A percentile compares a stretch with the other conserved stretches of the same genome.
phyloP scores from a whole-genome alignment of 2,888 invertebrate genomes.

The Therioaphis trifolii region DNA sequence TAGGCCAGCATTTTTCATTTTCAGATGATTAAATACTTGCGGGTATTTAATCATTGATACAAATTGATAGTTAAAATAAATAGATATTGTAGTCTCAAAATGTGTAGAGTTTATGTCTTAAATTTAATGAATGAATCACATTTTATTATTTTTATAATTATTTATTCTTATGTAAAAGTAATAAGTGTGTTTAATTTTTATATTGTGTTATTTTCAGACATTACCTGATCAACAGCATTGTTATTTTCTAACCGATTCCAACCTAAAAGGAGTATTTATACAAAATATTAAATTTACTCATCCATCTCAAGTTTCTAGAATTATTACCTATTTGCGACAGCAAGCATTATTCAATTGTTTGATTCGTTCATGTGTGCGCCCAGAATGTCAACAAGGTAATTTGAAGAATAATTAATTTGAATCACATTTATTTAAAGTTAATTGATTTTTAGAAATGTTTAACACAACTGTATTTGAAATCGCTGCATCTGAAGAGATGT shows the following conservation, averaged over 20 bases:
- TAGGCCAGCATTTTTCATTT: too few relatives aligned
- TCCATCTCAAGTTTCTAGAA: constrained; percentile 90
- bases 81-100: too few relatives aligned
- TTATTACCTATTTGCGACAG: constrained; percentile 85
- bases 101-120: too few relatives aligned
- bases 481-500: constrained; percentile 70
- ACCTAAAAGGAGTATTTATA: constrained; percentile 81
- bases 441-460: constrained; percentile 55
- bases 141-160: neutral
- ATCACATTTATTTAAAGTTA: constrained; percentile 42
- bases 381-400: constrained; percentile 82
- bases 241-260: constrained; percentile 89
- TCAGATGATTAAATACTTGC: too few relatives aligned
- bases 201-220: constrained; percentile 72
- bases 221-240: constrained; percentile 94
- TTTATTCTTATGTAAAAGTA: neutral
- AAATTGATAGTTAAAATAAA: too few relatives aligned
- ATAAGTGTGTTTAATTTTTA: neutral
- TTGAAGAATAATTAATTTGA: neutral
- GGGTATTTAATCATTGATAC: too few relatives aligned
- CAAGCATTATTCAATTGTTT: constrained; percentile 93
- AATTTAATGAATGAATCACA: neutral
- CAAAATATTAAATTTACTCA: constrained; percentile 91
- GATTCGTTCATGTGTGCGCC: constrained; percentile 87
- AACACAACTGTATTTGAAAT: constrained; percentile 86